Percentiles rank a stretch among this genome's conserved stretches.
These are phyloP conservation scores for Drosophila nr. perissopoda DNA, from an alignment of 2,888 invertebrate species.

Conservation along the genomic window DNA sequence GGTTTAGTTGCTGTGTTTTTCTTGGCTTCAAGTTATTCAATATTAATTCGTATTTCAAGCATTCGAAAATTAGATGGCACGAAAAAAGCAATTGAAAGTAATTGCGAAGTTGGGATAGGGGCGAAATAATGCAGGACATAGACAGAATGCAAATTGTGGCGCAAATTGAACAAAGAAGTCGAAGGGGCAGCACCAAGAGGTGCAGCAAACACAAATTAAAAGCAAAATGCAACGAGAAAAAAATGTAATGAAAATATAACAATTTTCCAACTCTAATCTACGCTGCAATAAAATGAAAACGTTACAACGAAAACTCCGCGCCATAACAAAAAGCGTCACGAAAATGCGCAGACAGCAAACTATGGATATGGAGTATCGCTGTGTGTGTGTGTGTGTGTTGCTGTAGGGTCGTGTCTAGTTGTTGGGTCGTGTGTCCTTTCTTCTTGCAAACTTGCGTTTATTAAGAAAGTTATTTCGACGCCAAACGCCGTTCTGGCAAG, in stretches of 20 bases:
- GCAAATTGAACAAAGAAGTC: slow-evolving; percentile 55
- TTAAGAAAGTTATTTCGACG: slow-evolving; percentile 76
- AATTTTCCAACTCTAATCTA: slow-evolving; percentile 79
- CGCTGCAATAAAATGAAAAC: slow-evolving; percentile 74
- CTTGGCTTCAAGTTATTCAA: slow-evolving; percentile 29
- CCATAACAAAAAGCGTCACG: slow-evolving; percentile 66
- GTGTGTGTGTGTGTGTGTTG: not conserved
- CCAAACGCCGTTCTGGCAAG: slow-evolving; percentile 49
- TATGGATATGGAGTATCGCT: slow-evolving; percentile 23
- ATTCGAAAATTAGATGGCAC: slow-evolving; percentile 45
- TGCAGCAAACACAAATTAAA: slow-evolving; percentile 47
- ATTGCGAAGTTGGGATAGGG: not conserved
- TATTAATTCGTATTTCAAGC: slow-evolving; percentile 28
- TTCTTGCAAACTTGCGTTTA: slow-evolving; percentile 75
- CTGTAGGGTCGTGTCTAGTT: slow-evolving; percentile 12
- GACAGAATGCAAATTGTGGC: slow-evolving; percentile 41
- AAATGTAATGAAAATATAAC: slow-evolving; percentile 72
- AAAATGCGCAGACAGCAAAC: slow-evolving; percentile 69
- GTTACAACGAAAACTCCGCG: slow-evolving; percentile 71
- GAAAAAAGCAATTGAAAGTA: not conserved
- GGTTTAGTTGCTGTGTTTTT: slow-evolving; percentile 3
- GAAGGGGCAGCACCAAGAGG: slow-evolving; percentile 16
- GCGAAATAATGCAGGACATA: slow-evolving; percentile 18
- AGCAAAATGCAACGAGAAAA: slow-evolving; percentile 43
- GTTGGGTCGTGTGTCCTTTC: slow-evolving; percentile 32